phyloP scores from a whole-genome alignment of 1,140 invertebrate genomes.

The Pectinophora gossypiella region DNA sequence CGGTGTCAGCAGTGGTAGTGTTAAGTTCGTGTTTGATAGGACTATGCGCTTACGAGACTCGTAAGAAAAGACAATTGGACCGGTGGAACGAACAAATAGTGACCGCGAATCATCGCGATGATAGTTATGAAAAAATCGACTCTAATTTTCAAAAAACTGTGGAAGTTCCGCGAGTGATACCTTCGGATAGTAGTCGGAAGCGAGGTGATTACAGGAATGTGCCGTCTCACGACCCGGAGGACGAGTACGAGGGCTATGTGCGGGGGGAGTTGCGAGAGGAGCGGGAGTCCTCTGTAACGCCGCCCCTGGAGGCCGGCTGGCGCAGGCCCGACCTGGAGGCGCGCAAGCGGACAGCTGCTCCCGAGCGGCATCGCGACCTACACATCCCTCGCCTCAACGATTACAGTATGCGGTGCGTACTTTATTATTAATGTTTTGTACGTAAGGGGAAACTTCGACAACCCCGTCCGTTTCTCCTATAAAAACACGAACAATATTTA shows the following conservation, averaged over 20 bases:
- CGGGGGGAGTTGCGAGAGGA: conserved; percentile 43
- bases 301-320: conserved; percentile 47
- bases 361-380: conserved; percentile 68
- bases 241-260: conserved; percentile 74
- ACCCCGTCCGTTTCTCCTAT: too few species aligned
- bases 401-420: conserved; percentile 65
- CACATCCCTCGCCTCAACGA: conserved; percentile 77
- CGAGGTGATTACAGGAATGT: conserved; percentile 83
- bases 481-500: too few species aligned
- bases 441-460: too few species aligned
- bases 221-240: conserved; percentile 79
- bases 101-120: conserved; percentile 74
- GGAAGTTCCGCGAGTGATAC: conserved; percentile 55
- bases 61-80: conserved; percentile 66
- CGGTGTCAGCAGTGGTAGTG: conserved; percentile 66
- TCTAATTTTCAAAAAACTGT: conserved; percentile 77
- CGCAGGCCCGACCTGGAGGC: conserved; percentile 45
- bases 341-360: not conserved
- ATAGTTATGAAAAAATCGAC: conserved; percentile 86
- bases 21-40: conserved; percentile 65
- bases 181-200: conserved; percentile 62
- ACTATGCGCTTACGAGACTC: conserved; percentile 62
- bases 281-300: conserved; percentile 52
- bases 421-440: too few species aligned
- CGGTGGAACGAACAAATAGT: conserved; percentile 76